Percentiles rank a stretch among this genome's conserved stretches.
phyloP scores from a whole-genome alignment of 2,113 vertebrate genomes.

The Pelusios castaneus region DNA sequence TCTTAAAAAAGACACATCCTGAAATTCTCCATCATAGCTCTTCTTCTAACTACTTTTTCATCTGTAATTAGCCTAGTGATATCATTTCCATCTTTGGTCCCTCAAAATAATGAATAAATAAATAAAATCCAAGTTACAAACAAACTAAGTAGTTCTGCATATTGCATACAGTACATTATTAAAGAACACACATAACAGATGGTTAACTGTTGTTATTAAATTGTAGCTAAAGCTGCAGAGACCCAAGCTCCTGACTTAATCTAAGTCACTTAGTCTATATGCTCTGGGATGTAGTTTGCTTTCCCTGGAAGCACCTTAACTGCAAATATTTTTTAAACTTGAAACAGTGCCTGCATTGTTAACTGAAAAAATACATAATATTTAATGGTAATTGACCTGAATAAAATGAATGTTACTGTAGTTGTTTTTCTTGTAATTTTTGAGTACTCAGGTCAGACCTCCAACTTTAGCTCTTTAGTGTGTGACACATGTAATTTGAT shows the following conservation, averaged over 20 bases:
- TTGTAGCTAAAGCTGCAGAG: background rate
- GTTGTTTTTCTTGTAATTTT: slow-evolving; percentile 30
- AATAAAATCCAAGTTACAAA: background rate
- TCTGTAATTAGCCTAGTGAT: background rate
- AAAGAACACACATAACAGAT: background rate
- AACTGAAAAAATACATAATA: background rate
- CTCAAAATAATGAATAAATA: background rate
- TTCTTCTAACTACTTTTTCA: background rate
- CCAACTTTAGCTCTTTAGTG: background rate
- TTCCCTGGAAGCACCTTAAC: background rate
- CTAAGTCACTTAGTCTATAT: background rate
- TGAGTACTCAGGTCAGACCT: background rate
- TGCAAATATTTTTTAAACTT: slow-evolving; percentile 10
- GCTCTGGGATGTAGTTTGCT: background rate
- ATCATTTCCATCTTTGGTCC: background rate
- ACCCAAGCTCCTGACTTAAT: background rate
- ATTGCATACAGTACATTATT: background rate
- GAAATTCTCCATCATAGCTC: background rate
- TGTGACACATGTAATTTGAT: background rate
- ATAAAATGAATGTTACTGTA: background rate
- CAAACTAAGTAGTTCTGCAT: background rate
- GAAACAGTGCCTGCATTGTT: background rate
- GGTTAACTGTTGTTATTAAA: slow-evolving; percentile 8
- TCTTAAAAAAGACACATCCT: background rate
- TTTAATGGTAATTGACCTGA: background rate